phyloP scores from a whole-genome alignment of 2,113 vertebrate species.

The Ochotona princeps region DNA sequence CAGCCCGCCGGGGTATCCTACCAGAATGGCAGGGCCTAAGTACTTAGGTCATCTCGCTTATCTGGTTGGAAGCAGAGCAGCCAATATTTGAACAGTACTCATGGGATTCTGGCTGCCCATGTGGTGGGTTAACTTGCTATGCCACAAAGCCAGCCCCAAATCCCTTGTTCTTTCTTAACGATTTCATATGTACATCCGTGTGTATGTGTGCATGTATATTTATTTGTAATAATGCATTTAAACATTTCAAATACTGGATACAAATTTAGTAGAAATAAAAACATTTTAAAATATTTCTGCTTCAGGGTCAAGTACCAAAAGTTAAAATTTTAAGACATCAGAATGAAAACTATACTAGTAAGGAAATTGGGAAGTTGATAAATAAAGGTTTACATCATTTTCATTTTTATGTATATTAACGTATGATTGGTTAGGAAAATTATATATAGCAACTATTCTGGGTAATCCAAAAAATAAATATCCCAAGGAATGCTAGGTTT shows the following conservation, averaged over 20 bases:
- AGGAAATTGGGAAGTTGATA: not conserved
- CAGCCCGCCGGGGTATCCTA: too few relatives aligned
- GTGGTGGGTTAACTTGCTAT: too few relatives aligned
- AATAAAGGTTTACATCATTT: not conserved
- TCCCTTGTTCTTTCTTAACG: not conserved
- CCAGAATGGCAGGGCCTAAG: too few relatives aligned
- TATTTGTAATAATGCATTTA: not conserved
- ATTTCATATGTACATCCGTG: not conserved
- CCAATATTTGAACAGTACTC: too few relatives aligned
- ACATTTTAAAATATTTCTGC: not conserved
- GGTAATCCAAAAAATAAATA: not conserved
- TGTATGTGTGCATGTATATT: not conserved
- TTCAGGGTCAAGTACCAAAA: not conserved
- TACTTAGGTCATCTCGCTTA: too few relatives aligned
- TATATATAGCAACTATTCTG: not conserved
- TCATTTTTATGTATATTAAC: not conserved
- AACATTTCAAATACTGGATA: not conserved
- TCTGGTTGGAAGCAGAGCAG: too few relatives aligned
- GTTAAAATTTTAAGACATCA: not conserved
- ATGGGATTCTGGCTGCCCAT: too few relatives aligned
- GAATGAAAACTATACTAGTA: not conserved
- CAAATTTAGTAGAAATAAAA: not conserved
- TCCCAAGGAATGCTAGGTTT: not conserved
- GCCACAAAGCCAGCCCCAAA: not conserved
- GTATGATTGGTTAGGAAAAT: not conserved